Conservation (phyloP, 2,888 invertebrate genomes). For the Ypsolopha scabrella region DNA sequence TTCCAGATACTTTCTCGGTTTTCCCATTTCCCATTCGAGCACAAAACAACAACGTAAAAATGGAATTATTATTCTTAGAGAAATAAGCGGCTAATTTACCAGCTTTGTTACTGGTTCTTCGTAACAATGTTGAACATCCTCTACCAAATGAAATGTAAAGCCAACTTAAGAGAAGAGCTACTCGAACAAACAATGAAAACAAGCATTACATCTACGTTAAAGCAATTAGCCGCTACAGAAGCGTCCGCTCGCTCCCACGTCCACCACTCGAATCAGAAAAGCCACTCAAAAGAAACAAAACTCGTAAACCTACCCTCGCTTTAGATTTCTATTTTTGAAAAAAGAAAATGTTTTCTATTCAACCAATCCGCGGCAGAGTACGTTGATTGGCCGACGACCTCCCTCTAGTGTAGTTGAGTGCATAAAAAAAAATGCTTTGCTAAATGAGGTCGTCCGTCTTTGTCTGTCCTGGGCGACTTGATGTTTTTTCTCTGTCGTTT, state of each 20-base stretch:
- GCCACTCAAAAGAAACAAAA: conserved; percentile 64
- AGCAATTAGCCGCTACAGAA: conserved; percentile 54
- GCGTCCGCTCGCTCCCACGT: conserved; percentile 49
- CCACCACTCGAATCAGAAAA: conserved; percentile 44
- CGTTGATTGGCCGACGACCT: conserved; percentile 70
- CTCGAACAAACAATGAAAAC: conserved; percentile 38
- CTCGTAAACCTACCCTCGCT: conserved; percentile 65
- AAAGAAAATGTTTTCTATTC: conserved; percentile 55
- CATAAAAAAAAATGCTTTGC: conserved; percentile 64
- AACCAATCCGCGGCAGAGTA: conserved; percentile 60
- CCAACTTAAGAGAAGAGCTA: conserved; percentile 37
- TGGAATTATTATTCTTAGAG: too few species aligned
- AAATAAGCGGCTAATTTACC: too few species aligned
- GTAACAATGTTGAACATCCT: too few species aligned
- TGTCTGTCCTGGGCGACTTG: conserved; percentile 29
- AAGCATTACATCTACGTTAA: conserved; percentile 29
- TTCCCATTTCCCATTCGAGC: too few species aligned
- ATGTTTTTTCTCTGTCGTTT: conserved; percentile 33
- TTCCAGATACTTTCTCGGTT: too few species aligned
- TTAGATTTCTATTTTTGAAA: conserved; percentile 58
- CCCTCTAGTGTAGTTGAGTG: conserved; percentile 45
- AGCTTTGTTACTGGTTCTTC: too few species aligned
- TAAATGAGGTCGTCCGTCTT: conserved; percentile 59
- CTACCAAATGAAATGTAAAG: conserved; percentile 33
- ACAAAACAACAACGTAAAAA: too few species aligned